A percentile compares a stretch with the other conserved stretches of the same genome.
These are phyloP conservation scores for Invenusta paracnida DNA, from an alignment of 2,888 invertebrate genomes.

Conservation along the genomic window DNA sequence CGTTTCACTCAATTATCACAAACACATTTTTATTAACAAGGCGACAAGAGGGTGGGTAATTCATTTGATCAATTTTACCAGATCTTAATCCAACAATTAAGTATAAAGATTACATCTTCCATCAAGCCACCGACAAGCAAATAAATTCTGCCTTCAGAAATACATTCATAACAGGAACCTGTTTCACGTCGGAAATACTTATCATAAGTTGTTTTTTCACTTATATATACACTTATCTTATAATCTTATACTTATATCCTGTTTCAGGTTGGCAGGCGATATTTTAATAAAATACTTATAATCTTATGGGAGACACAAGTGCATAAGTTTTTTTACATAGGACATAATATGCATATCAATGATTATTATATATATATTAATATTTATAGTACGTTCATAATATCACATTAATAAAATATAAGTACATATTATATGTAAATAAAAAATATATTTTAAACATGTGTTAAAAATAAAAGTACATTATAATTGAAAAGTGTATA, in stretches of 20 bases:
- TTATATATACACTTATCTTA: not conserved
- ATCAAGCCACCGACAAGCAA: too few species aligned
- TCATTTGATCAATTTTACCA: too few species aligned
- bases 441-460: conserved; percentile 15
- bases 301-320: conserved; percentile 27
- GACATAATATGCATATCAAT: conserved; percentile 29
- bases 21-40: too few species aligned
- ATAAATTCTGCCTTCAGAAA: too few species aligned
- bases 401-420: conserved; percentile 20
- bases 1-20: too few species aligned
- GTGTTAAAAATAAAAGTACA: conserved; percentile 8
- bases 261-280: not conserved
- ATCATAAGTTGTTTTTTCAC: not conserved
- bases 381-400: conserved; percentile 22
- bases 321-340: conserved; percentile 2
- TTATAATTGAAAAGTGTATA: conserved; percentile 10
- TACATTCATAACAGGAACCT: too few species aligned
- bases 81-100: too few species aligned
- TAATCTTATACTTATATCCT: conserved; percentile 23
- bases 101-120: too few species aligned
- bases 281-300: conserved; percentile 29
- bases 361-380: conserved; percentile 13
- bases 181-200: not conserved
- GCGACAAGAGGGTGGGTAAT: too few species aligned
- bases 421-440: conserved; percentile 19